Evolutionary conservation across 2,888 invertebrate species (phyloP).

Genomic region (Leptarthrus brevirostris): DNA sequence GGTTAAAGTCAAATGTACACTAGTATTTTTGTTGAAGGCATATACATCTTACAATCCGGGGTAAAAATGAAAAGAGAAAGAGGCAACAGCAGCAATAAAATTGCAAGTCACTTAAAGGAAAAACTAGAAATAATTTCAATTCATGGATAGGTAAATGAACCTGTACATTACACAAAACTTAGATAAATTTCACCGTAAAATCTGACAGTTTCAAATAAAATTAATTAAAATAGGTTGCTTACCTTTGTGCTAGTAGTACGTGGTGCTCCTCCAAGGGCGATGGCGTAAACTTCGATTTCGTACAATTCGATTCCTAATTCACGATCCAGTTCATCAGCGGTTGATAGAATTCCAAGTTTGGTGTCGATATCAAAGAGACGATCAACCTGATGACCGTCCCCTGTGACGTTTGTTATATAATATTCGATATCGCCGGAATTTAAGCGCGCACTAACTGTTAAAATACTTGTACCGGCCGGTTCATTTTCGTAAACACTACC

Average conservation of each 20-base stretch:
- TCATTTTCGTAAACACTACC: constrained; percentile 92
- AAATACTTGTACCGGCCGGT: constrained; percentile 84
- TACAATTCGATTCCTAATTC: constrained; percentile 86
- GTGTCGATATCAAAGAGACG: constrained; percentile 92
- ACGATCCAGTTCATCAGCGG: constrained; percentile 84
- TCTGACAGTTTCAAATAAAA: no score
- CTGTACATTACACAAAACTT: no score
- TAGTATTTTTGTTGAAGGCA: constrained; percentile 6
- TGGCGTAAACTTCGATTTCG: constrained; percentile 87
- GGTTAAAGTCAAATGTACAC: constrained; percentile 37
- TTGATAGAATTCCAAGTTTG: constrained; percentile 87
- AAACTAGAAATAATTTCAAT: constrained; percentile 31
- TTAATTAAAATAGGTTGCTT: no score
- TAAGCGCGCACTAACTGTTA: constrained; percentile 81
- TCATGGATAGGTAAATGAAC: constrained; percentile 43
- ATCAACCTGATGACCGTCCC: constrained; percentile 81
- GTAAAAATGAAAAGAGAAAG: background rate
- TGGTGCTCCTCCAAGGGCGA: constrained; percentile 78
- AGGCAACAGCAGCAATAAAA: background rate
- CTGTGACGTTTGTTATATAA: constrained; percentile 89
- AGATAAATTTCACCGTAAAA: no score
- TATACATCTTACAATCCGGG: background rate
- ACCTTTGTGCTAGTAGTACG: constrained; percentile 88
- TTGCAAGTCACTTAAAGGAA: background rate
- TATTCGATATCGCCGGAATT: constrained; percentile 81